phyloP scores from a whole-genome alignment of 2,113 vertebrate species.

The Meles meles region DNA sequence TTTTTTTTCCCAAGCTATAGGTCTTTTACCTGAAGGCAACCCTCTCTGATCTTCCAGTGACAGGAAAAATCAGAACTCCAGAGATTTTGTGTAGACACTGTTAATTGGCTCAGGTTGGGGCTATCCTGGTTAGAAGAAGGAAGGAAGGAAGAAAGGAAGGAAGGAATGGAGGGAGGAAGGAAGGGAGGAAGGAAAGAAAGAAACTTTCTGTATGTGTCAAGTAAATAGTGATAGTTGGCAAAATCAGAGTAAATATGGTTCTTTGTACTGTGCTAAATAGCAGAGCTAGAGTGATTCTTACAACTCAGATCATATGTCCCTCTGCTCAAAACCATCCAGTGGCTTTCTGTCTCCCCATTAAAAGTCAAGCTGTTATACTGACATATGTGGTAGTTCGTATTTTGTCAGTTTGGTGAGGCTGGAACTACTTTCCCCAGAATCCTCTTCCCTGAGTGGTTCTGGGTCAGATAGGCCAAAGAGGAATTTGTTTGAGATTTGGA shows the following conservation, averaged over 20 bases:
- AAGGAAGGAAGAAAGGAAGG: background rate
- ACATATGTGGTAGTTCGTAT: background rate
- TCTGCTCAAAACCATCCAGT: background rate
- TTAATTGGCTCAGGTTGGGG: background rate
- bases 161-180: rapidly evolving
- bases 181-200: background rate
- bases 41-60: background rate
- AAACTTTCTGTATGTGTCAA: background rate
- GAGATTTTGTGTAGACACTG: background rate
- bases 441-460: background rate
- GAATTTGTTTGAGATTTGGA: background rate
- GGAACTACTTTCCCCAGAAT: background rate
- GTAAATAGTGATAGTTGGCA: background rate
- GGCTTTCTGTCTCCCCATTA: background rate
- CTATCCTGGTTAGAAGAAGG: background rate
- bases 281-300: background rate
- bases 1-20: background rate
- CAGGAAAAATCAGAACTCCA: background rate
- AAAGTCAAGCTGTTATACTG: background rate
- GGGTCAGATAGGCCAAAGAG: background rate
- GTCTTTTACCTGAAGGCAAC: background rate
- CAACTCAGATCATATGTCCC: background rate
- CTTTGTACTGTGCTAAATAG: background rate
- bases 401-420: background rate
- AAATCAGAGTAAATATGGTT: background rate